Base-by-base conservation (phyloP, 2,888 invertebrate species). In the Leptogaster cylindrica region DNA sequence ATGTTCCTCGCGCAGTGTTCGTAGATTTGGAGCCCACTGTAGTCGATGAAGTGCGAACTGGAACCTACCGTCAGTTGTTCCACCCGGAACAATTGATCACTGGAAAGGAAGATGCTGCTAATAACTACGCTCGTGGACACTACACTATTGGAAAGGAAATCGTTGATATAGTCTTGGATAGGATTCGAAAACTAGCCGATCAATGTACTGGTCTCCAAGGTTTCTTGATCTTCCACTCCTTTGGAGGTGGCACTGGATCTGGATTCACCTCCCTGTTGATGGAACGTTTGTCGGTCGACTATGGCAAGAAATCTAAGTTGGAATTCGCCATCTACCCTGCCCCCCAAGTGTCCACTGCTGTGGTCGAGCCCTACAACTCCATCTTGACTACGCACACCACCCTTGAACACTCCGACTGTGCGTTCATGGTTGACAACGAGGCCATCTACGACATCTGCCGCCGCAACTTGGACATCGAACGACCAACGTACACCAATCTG, bases 261-360 rank as follows among this genome's bases (percentile, higher is more conserved):
- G 96, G 96, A 16, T 96, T 96, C 82, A 93, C 94, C 0, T 94
- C 95, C 2, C 84, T 96, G 71, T 84, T 96, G 70, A 95, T 95
- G 95, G 94, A 96, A 82, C 86, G 92, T 51, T 86, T 97, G 36
- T 92, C 92, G 50, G 92, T 94, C 1, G 94, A 95, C 81, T 96
- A 95, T 81, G 94, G 95, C 72, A 95, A 94, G 82, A 95, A 95
- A 82, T 93, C 93, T 63, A 95, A 95, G 79, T 85, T 95, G 20
- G 94, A 94, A 81, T 96, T 97, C 81, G 91, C 94, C 66, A 92
- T 96, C 74, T 97, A 97, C 79, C 96, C 96, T 6, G 95, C 96
- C 7, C 96, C 96, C 4, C 93, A 93, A 84, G 91, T 90, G 20
- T 90, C 90, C 8, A 90, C 90, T 4, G 90, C 90, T 12, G 90